These are phyloP conservation scores for Phymanthus crucifer DNA, from an alignment of 92 coral and sea anemone species.

Conservation along the genomic window DNA sequence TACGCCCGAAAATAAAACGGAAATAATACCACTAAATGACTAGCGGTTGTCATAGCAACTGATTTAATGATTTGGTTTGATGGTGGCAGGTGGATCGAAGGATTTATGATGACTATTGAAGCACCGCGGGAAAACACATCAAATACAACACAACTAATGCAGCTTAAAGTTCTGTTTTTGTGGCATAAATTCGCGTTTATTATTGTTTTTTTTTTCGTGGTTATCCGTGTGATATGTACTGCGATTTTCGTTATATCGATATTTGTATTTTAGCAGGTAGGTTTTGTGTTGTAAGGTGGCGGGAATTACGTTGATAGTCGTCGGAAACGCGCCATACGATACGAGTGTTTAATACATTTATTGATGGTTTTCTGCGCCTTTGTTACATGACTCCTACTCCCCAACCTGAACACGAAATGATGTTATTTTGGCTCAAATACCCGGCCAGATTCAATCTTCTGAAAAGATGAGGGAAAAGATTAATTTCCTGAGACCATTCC, in stretches of 20 bases:
- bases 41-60: background rate
- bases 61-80: background rate
- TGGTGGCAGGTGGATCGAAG: background rate
- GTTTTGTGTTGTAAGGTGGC: background rate
- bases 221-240: background rate
- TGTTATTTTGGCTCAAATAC: background rate
- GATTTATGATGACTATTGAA: background rate
- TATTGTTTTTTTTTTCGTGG: background rate
- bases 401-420: background rate
- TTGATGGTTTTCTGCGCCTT: background rate
- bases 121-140: background rate
- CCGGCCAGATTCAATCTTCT: no score
- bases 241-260: background rate
- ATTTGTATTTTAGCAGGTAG: background rate
- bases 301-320: background rate
- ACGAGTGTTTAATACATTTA: background rate
- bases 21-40: background rate
- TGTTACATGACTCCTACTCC: background rate
- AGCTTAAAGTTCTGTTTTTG: background rate
- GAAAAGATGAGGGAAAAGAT: no score
- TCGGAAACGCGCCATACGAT: background rate
- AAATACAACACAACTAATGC: background rate
- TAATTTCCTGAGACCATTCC: no score
- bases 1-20: background rate
- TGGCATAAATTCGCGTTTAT: background rate